phyloP scores from a whole-genome alignment of 2,113 vertebrate genomes.

The Porphyrio hochstetteri region DNA sequence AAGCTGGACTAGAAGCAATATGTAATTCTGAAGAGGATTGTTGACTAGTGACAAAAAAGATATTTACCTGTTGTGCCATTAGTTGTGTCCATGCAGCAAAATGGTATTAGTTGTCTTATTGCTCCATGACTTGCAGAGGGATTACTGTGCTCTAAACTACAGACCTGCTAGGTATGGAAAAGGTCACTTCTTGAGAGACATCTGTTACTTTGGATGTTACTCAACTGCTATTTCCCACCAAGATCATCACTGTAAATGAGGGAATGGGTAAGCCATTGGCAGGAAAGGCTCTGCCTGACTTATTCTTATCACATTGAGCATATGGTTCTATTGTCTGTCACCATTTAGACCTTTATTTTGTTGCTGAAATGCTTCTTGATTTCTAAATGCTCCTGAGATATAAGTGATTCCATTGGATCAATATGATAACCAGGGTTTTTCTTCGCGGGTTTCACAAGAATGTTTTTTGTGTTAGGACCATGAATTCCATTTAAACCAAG shows the following conservation, averaged over 20 bases:
- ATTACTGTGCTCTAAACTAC: neutral
- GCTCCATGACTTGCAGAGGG: neutral
- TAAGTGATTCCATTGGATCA: neutral
- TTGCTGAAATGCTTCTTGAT: neutral
- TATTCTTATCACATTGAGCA: neutral
- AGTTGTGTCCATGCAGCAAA: neutral
- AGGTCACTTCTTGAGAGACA: neutral
- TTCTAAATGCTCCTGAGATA: neutral
- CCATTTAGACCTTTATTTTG: neutral
- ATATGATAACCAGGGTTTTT: neutral
- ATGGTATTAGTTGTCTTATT: neutral
- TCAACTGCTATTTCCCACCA: conserved; percentile 8
- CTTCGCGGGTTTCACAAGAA: neutral
- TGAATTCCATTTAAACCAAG: neutral
- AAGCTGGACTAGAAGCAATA: neutral
- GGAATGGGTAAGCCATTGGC: neutral
- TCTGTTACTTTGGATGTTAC: neutral
- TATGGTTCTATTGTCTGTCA: neutral
- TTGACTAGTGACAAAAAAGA: neutral
- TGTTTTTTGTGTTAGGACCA: neutral
- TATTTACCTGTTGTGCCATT: neutral
- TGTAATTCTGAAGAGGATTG: neutral
- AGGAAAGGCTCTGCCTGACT: neutral
- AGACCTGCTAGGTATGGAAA: neutral
- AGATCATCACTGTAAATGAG: neutral